Percentiles rank a stretch among this genome's conserved stretches.
These are phyloP conservation scores for Nyctalus aviator DNA, from an alignment of 2,797 vertebrate species.

Conservation along the genomic window DNA sequence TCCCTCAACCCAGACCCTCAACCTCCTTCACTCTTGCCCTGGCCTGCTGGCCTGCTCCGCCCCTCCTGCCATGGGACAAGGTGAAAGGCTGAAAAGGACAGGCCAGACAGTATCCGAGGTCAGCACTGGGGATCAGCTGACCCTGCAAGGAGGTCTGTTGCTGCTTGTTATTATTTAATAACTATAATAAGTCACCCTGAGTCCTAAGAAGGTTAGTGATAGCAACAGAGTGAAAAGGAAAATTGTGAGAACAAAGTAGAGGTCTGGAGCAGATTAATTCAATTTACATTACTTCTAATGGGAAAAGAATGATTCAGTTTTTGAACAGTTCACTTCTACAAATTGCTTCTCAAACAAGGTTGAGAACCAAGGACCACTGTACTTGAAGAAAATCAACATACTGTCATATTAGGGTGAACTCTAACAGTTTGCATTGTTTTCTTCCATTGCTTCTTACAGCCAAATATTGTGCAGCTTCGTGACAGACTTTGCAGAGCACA, in stretches of 20 bases:
- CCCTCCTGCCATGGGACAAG: neutral
- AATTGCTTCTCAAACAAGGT: neutral
- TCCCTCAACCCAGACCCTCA: neutral
- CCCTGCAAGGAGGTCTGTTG: neutral
- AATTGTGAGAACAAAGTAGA: neutral
- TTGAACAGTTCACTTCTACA: neutral
- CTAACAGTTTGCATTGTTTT: neutral
- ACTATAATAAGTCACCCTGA: neutral
- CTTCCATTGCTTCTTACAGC: conserved; percentile 84
- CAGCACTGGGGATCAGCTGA: neutral
- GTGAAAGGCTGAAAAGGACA: neutral
- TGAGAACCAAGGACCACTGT: neutral
- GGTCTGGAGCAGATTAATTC: neutral
- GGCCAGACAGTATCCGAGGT: neutral
- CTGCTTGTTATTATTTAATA: neutral
- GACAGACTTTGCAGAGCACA: conserved; percentile 94
- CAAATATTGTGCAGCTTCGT: conserved; percentile 91
- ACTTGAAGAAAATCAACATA: neutral
- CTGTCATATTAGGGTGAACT: neutral
- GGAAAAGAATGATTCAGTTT: neutral
- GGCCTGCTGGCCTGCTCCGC: neutral
- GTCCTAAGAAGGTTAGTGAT: neutral
- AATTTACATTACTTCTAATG: neutral
- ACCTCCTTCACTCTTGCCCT: neutral
- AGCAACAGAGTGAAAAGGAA: neutral